phyloP scores from a whole-genome alignment of 2,888 invertebrate species.

The Caenorhabditis sp. region DNA sequence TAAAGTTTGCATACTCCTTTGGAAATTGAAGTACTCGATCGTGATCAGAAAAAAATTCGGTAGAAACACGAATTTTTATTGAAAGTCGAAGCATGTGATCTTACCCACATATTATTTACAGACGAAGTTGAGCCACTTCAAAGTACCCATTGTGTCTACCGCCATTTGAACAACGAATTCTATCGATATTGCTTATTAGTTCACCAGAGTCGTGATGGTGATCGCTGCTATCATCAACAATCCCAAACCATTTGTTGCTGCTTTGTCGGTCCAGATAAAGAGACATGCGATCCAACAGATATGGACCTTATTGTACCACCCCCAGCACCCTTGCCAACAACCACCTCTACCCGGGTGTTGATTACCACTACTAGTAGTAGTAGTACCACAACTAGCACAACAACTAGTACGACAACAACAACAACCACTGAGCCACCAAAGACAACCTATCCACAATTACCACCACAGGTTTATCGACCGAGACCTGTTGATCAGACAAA shows the following conservation, averaged over 20 bases:
- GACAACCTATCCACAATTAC: slow-evolving; percentile 27
- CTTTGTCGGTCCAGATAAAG: slow-evolving; percentile 49
- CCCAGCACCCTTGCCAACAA: slow-evolving; percentile 9
- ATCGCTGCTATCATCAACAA: slow-evolving; percentile 50
- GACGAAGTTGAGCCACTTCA: slow-evolving; percentile 31
- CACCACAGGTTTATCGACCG: slow-evolving; percentile 33
- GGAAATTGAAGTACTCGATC: too few species aligned
- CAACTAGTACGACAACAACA: slow-evolving; percentile 40
- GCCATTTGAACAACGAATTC: slow-evolving; percentile 53
- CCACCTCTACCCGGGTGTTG: slow-evolving; percentile 22
- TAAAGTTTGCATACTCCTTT: too few species aligned
- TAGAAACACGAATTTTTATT: too few species aligned
- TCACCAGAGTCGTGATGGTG: slow-evolving; percentile 35
- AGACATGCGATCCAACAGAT: slow-evolving; percentile 53
- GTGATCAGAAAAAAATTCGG: too few species aligned
- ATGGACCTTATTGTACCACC: slow-evolving; percentile 51
- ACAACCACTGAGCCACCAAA: slow-evolving; percentile 33
- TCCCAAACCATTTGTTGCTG: slow-evolving; percentile 57
- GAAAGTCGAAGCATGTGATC: too few species aligned
- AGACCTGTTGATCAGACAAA: slow-evolving; percentile 31
- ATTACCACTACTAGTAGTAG: slow-evolving; percentile 25
- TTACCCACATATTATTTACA: too few species aligned
- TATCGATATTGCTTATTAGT: slow-evolving; percentile 55
- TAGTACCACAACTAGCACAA: slow-evolving; percentile 9
- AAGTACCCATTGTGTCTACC: slow-evolving; percentile 47